Conservation (phyloP, 2,113 vertebrate species). For the Takifugu flavidus region DNA sequence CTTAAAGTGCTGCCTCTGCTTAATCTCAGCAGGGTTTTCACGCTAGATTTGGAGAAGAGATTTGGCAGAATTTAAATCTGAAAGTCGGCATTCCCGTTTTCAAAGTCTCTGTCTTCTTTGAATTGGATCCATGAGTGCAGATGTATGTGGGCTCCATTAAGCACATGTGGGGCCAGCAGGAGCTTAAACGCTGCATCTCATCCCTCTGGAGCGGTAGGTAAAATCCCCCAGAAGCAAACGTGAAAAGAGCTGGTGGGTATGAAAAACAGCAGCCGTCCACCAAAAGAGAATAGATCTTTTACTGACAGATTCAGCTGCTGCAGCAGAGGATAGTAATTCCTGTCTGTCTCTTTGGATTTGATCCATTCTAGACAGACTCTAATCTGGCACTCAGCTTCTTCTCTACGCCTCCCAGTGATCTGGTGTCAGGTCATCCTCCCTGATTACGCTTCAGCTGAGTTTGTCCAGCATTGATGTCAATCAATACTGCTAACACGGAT, state of each 20-base stretch:
- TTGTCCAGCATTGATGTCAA: constrained; percentile 63
- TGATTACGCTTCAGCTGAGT: constrained; percentile 67
- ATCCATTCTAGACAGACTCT: constrained; percentile 36
- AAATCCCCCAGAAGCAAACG: too few species aligned
- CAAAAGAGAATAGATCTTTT: not conserved
- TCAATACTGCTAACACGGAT: constrained; percentile 57
- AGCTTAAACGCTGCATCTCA: too few species aligned
- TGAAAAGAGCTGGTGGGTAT: too few species aligned
- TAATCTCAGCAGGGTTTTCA: constrained; percentile 66
- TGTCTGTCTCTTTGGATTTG: constrained; percentile 20
- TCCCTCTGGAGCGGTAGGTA: too few species aligned
- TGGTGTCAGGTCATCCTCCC: constrained; percentile 42
- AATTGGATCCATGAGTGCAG: constrained; percentile 14
- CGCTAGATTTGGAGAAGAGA: constrained; percentile 59
- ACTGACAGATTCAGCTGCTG: constrained; percentile 21
- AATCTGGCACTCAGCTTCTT: constrained; percentile 45
- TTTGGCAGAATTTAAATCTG: constrained; percentile 56
- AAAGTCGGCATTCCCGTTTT: constrained; percentile 33
- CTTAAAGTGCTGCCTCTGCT: constrained; percentile 58
- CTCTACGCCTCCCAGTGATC: constrained; percentile 29
- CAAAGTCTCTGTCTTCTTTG: not conserved
- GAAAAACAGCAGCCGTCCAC: too few species aligned
- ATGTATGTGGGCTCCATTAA: not conserved
- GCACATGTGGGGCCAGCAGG: too few species aligned
- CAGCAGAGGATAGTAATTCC: constrained; percentile 27